Evolutionary conservation across 2,797 vertebrate genomes (phyloP).

Genomic region (Muraenolepis orangiensis): DNA sequence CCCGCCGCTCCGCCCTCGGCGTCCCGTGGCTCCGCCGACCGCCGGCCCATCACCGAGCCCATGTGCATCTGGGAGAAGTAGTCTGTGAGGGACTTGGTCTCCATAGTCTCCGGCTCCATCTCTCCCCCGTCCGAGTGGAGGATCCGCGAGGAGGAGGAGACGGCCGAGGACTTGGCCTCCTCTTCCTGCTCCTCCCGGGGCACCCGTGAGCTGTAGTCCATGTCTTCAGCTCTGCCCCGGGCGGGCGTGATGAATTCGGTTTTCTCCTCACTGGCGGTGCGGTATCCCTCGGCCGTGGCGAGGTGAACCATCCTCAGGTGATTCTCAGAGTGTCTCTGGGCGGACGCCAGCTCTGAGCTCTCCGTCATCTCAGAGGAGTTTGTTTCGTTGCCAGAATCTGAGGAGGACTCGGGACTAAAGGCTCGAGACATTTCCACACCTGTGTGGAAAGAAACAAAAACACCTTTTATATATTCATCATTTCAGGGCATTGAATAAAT

Average conservation of each 20-base stretch:
- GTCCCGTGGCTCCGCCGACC: slow-evolving; percentile 86
- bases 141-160: slow-evolving; percentile 89
- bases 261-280: slow-evolving; percentile 82
- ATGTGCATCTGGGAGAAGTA: slow-evolving; percentile 96
- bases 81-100: slow-evolving; percentile 95
- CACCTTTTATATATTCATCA: slow-evolving; percentile 73
- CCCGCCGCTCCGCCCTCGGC: slow-evolving; percentile 68
- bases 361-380: slow-evolving; percentile 99
- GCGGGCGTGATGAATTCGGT: slow-evolving; percentile 75
- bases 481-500: slow-evolving; percentile 55
- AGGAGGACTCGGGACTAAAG: slow-evolving; percentile 97
- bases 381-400: slow-evolving; percentile 99
- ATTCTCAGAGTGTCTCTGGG: slow-evolving; percentile 91
- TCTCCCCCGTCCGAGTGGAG: slow-evolving; percentile 91
- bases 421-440: slow-evolving; percentile 98
- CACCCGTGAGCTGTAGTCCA: slow-evolving; percentile 52
- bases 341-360: slow-evolving; percentile 90
- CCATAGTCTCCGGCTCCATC: slow-evolving; percentile 99
- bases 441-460: slow-evolving; percentile 84
- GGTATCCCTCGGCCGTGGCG: slow-evolving; percentile 84
- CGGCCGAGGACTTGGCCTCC: slow-evolving; percentile 81
- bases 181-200: slow-evolving; percentile 71
- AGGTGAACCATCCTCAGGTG: slow-evolving; percentile 83
- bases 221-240: slow-evolving; percentile 65
- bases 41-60: slow-evolving; percentile 84